Percentiles rank a stretch among this genome's conserved stretches.
Conservation (phyloP, 2,113 vertebrate species). For the Ciconia boyciana region DNA sequence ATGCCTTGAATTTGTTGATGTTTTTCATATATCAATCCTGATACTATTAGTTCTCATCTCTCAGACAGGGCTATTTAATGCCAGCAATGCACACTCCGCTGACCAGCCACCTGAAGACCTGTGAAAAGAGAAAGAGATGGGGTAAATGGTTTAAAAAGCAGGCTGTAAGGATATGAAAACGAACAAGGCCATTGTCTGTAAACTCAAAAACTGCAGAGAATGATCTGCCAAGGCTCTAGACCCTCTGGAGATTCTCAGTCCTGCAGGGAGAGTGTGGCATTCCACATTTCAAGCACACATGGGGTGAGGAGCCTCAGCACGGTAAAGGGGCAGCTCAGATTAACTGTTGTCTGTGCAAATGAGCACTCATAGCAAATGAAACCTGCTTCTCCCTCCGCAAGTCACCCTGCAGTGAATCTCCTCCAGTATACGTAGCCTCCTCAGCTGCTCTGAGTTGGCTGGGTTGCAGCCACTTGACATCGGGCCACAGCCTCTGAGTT, state of each 20-base stretch:
- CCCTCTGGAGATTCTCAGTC: not conserved
- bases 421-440: not conserved
- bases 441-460: constrained; percentile 16
- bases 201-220: not conserved
- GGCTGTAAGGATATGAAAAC: not conserved
- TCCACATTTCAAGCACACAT: not conserved
- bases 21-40: not conserved
- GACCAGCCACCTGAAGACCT: not conserved
- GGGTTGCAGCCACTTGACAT: constrained; percentile 16
- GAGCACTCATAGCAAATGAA: not conserved
- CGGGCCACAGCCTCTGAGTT: not conserved
- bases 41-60: not conserved
- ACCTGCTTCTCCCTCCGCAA: not conserved
- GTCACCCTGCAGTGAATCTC: not conserved
- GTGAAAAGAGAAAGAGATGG: not conserved
- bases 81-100: not conserved
- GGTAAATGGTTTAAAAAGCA: not conserved
- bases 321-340: not conserved
- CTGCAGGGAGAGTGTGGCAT: not conserved
- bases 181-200: not conserved
- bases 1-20: not conserved
- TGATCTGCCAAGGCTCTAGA: not conserved
- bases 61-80: not conserved
- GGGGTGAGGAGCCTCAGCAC: not conserved
- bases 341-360: not conserved